Conservation (phyloP, 2,113 vertebrate species). For the Hydropotes inermis region DNA sequence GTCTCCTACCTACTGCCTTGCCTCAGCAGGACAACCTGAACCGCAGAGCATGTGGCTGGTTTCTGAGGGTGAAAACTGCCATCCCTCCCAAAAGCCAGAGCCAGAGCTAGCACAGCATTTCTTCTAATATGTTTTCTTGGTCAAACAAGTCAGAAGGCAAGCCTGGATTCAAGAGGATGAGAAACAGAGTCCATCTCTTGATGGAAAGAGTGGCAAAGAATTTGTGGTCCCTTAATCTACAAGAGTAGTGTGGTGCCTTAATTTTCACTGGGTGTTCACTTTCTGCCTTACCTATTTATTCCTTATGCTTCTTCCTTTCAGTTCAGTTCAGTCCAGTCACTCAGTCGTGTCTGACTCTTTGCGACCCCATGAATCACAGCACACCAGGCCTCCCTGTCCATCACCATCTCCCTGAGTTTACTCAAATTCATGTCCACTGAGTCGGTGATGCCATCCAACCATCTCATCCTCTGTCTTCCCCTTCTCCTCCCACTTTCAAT, state of each 20-base stretch:
- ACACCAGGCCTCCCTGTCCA: background rate
- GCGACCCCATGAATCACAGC: background rate
- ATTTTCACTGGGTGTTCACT: background rate
- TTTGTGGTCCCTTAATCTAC: background rate
- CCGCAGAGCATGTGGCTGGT: background rate
- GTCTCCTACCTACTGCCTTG: background rate
- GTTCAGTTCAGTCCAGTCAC: background rate
- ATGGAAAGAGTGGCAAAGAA: background rate
- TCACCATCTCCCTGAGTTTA: background rate
- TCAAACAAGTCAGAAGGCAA: background rate
- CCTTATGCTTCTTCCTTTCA: background rate
- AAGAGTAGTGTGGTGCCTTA: background rate
- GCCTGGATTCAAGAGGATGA: background rate
- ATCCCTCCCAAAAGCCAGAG: background rate
- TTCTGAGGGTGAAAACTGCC: background rate
- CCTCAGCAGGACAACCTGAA: background rate
- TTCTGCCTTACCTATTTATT: background rate
- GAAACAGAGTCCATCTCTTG: background rate
- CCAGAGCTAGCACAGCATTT: background rate
- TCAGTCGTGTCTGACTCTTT: background rate
- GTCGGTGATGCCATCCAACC: background rate
- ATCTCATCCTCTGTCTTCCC: background rate
- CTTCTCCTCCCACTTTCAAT: background rate
- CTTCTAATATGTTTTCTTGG: background rate
- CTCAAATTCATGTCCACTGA: background rate